phyloP scores from a whole-genome alignment of 2,113 vertebrate species.

The Chaenocephalus aceratus region DNA sequence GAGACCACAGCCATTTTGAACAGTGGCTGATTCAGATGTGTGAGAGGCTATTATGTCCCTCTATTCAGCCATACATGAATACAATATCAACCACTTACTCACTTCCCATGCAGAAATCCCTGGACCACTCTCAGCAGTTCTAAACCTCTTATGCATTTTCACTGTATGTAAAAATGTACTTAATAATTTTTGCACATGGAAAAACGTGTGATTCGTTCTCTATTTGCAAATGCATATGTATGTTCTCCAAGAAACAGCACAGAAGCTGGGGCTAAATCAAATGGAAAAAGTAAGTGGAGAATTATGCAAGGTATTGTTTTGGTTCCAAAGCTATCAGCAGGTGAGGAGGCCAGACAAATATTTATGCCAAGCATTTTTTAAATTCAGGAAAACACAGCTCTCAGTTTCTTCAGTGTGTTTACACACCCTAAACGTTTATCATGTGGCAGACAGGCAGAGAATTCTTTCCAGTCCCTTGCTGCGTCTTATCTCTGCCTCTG shows the following conservation, averaged over 20 bases:
- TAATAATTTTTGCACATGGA: background rate
- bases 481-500: slow-evolving; percentile 58
- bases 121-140: background rate
- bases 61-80: background rate
- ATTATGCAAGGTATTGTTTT: background rate
- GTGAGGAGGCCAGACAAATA: background rate
- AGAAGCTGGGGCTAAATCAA: background rate
- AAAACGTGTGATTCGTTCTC: background rate
- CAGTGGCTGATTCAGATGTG: slow-evolving; percentile 3
- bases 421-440: slow-evolving; percentile 74
- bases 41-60: background rate
- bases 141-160: background rate
- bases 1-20: background rate
- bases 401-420: slow-evolving; percentile 38
- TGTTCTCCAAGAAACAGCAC: background rate
- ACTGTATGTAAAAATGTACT: too few species aligned
- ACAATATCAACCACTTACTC: background rate
- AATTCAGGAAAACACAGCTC: slow-evolving; percentile 21
- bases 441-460: slow-evolving; percentile 51
- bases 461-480: slow-evolving; percentile 32
- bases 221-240: too few species aligned
- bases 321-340: background rate
- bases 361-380: background rate
- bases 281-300: background rate
- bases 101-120: background rate